These are phyloP conservation scores for Nicator chloris DNA, from an alignment of 2,113 vertebrate genomes.

Conservation along the genomic window DNA sequence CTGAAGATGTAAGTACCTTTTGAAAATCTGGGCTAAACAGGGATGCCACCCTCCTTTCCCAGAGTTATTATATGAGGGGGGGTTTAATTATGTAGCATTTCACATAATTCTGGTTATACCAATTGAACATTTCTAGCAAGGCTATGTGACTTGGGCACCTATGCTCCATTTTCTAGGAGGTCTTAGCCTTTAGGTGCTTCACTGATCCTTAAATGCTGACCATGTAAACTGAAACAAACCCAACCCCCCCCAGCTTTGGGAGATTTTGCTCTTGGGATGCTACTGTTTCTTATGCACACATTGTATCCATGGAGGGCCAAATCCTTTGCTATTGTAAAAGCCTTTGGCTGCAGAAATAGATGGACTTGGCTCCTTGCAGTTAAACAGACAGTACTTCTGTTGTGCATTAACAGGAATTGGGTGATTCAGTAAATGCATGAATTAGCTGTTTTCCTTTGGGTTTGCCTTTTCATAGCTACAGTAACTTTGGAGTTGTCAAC, in stretches of 20 bases:
- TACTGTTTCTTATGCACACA: neutral
- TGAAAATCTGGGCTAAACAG: neutral
- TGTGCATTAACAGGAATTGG: slow-evolving; percentile 63
- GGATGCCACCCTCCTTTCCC: neutral
- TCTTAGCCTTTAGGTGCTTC: neutral
- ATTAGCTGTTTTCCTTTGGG: slow-evolving; percentile 60
- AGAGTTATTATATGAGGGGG: neutral
- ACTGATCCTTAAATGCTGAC: neutral
- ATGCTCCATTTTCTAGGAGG: neutral
- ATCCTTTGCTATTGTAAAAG: neutral
- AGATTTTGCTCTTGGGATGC: neutral
- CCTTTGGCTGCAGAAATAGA: neutral
- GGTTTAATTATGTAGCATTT: neutral
- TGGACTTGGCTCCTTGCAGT: slow-evolving; percentile 34
- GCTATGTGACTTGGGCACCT: neutral
- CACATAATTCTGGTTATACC: neutral
- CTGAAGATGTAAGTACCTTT: neutral
- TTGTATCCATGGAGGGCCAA: slow-evolving; percentile 6
- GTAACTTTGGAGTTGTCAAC: slow-evolving; percentile 35
- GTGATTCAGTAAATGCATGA: slow-evolving; percentile 52
- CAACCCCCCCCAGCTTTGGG: neutral
- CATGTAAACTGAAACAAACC: neutral
- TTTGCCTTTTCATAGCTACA: slow-evolving; percentile 55
- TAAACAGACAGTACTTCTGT: slow-evolving; percentile 50
- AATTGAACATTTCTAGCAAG: neutral